phyloP scores from a whole-genome alignment of 2,113 vertebrate genomes.

The Microcebus griseorufus region DNA sequence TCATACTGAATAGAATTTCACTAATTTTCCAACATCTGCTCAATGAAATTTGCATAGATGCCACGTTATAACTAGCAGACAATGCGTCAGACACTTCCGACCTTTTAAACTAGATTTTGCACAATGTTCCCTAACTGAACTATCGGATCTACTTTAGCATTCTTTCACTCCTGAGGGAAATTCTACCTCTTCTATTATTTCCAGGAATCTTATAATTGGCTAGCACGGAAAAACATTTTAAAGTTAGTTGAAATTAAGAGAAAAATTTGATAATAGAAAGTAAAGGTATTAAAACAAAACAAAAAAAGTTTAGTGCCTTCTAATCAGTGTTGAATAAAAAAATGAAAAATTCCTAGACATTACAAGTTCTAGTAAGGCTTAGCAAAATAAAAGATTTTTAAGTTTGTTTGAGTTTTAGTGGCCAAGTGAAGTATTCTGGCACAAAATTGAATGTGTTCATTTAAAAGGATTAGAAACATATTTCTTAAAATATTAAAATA shows the following conservation, averaged over 20 bases:
- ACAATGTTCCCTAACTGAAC: not conserved
- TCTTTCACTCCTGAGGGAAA: not conserved
- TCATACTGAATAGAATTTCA: slow-evolving; percentile 19
- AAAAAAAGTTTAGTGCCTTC: too few relatives aligned
- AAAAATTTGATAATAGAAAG: not conserved
- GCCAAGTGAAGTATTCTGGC: not conserved
- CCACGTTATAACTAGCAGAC: not conserved
- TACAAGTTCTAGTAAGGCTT: not conserved
- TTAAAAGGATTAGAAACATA: not conserved
- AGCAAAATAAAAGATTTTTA: not conserved
- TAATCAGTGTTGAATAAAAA: too few relatives aligned
- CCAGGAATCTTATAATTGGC: not conserved
- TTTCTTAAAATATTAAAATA: not conserved
- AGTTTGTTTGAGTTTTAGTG: not conserved
- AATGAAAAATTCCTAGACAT: too few relatives aligned
- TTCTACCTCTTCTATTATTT: not conserved
- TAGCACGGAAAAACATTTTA: not conserved
- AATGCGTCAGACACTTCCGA: not conserved
- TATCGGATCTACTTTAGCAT: fast-evolving
- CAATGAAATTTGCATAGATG: not conserved
- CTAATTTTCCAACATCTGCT: slow-evolving; percentile 27
- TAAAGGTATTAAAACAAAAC: not conserved
- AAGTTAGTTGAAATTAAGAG: not conserved
- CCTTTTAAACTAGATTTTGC: not conserved
- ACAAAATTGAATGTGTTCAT: not conserved